Evolutionary conservation across 2,888 invertebrate species (phyloP), one percentile per base, ranked within the genome.

Genomic region (Lepas anatifera): DNA sequence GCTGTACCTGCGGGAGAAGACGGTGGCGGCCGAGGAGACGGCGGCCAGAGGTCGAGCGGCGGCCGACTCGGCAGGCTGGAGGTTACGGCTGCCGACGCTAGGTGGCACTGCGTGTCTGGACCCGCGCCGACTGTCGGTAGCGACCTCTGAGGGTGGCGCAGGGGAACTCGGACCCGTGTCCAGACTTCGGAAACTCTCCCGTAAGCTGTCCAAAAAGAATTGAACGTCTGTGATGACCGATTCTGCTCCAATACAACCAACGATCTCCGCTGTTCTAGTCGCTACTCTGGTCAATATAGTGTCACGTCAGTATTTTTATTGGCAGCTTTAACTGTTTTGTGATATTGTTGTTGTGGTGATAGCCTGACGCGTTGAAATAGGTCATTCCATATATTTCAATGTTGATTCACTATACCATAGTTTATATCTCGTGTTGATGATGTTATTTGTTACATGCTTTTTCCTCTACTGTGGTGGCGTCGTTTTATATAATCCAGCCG

Each of bases 1-100:
- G 72, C 82, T 84, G 75, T 78, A 83, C 27, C 77, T 84, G 70
- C 75, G 72, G 68, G 76, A 76, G 63, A 73, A 74, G 69, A 74
- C 74, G 35, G 52, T 70, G 35, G 70, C 71, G 41, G 29, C 68
- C n/a, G 70, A 70, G 35, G 50, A 68, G 16, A 71, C 72, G 16
- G 67, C 68, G 2, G 25, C n/a, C 25, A 29, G 67, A 41, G 70
- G 70, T 39, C 43, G 70, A 25, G 72, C 71, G 46, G n/a, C 64
- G 72, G 29, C 72, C 73, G 18, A 68, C 72, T 2, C 72, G 70
- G 16, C 70, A 71, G 32, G 73, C 73, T 32, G 72, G 72, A 3
- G 74, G 70, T 7, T 67, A 71, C 18, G 66, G 68, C 66, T 72
- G 43, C 46, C 71, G 70, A 2, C 68, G 71, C 10, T 71, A 72